Conservation (phyloP, 2,888 invertebrate species). For the Hypomecis punctinalis region DNA sequence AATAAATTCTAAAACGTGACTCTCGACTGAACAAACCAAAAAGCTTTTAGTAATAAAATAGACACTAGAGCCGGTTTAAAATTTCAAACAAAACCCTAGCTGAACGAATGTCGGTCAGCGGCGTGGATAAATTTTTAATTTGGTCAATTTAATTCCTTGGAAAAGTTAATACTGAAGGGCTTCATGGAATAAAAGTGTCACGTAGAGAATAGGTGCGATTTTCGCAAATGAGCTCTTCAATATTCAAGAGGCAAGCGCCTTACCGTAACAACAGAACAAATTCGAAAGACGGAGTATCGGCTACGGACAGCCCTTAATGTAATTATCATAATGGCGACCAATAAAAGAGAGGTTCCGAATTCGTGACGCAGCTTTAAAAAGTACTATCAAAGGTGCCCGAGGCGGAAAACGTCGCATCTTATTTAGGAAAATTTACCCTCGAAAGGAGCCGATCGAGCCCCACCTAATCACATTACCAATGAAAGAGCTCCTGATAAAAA, state of each 20-base stretch:
- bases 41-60: conserved; percentile 32
- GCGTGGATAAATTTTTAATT: conserved; percentile 61
- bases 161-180: conserved; percentile 40
- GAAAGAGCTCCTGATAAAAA: conserved; percentile 78
- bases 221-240: conserved; percentile 80
- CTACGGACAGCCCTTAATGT: conserved; percentile 78
- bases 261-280: conserved; percentile 81
- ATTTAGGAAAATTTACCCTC: conserved; percentile 81
- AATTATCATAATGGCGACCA: conserved; percentile 84
- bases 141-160: conserved; percentile 56
- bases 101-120: conserved; percentile 41
- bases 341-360: conserved; percentile 82
- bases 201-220: conserved; percentile 81
- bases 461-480: conserved; percentile 81
- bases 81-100: conserved; percentile 30
- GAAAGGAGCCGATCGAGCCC: conserved; percentile 65
- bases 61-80: conserved; percentile 32
- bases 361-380: conserved; percentile 82
- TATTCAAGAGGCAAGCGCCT: conserved; percentile 79
- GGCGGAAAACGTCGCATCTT: conserved; percentile 83
- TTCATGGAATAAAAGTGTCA: conserved; percentile 70
- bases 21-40: conserved; percentile 24
- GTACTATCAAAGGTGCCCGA: conserved; percentile 66
- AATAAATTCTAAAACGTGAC: conserved; percentile 9
- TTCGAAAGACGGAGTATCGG: conserved; percentile 82